phyloP scores from a whole-genome alignment of 2,888 invertebrate species.

The Tolmerus cingulatus region DNA sequence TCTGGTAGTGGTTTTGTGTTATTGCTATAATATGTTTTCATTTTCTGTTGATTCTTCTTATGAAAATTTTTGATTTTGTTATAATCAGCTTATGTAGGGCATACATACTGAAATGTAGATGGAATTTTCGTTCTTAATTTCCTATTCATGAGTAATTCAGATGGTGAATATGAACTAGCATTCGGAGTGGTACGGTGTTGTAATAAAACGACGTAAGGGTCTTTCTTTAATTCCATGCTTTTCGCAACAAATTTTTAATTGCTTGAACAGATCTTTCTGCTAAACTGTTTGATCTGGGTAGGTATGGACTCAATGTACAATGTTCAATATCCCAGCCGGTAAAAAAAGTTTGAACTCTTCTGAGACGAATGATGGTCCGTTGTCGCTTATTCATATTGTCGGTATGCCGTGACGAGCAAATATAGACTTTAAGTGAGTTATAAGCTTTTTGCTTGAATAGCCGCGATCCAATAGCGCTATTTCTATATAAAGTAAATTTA shows the following conservation, averaged over 20 bases:
- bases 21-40: neutral
- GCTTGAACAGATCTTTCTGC: neutral
- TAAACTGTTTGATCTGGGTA: neutral
- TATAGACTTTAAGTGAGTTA: neutral
- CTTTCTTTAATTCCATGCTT: neutral
- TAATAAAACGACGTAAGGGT: neutral
- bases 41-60: neutral
- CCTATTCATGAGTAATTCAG: neutral
- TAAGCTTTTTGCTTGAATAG: neutral
- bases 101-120: neutral
- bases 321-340: no score
- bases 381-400: neutral
- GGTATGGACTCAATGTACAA: neutral
- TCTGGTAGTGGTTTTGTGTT: no score
- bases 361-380: neutral
- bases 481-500: slow-evolving; percentile 22
- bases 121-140: neutral
- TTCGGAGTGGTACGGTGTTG: neutral
- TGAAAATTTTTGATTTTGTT: neutral
- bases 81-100: neutral
- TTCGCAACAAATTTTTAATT: neutral
- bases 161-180: neutral
- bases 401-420: neutral
- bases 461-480: neutral
- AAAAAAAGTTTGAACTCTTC: no score